Base-by-base conservation (phyloP, 2,113 vertebrate species). In the Sturnira hondurensis region DNA sequence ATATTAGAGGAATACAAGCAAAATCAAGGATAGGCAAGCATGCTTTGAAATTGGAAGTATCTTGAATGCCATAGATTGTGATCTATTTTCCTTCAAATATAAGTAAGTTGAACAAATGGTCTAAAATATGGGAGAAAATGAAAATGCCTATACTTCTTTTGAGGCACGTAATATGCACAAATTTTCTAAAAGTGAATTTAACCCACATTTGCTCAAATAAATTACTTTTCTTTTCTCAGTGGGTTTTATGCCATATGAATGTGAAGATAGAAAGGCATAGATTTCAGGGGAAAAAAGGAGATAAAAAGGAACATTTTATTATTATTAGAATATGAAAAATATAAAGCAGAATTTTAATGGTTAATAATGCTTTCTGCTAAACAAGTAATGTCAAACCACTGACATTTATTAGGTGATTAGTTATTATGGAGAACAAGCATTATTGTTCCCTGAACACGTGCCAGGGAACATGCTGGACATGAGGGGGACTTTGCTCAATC, bases 181-280 rank as follows among this genome's bases (percentile, higher is more conserved):
- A 58, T 89, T 87, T 95, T 84, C 36, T 92, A 43, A 56, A 74
- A 89, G 8, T 84, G 70, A 97, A 71, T 94, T 87, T 87, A 41
- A 90, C 73, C 28, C 56, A 63, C 24, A 86, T 92, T 56, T 92
- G 43, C 54, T 93, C n/a, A 89, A 92, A 77, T 88, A 86, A 65
- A 85, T 89, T 78, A 38, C 36, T 41, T 91, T 86, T 71, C 50
- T 16, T 91, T 95, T 63, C 36, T 80, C 76, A 78, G 1, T 84
- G 36, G 13, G 31, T 81, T 67, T 38, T 92, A 38, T 77, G 67
- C 6, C 45, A 47, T 38, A 17, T 61, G 89, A 54, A 36, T 68
- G 22, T 41, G 41, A 61, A 89, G 15, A 84, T 17, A 87, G 20
- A 95, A 56, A 47, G 31, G 13, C 5, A 81, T 50, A 11, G 4